A percentile compares a stretch with the other conserved stretches of the same genome.
Conservation (phyloP, 2,888 invertebrate genomes). For the Drosophila ustulata region DNA sequence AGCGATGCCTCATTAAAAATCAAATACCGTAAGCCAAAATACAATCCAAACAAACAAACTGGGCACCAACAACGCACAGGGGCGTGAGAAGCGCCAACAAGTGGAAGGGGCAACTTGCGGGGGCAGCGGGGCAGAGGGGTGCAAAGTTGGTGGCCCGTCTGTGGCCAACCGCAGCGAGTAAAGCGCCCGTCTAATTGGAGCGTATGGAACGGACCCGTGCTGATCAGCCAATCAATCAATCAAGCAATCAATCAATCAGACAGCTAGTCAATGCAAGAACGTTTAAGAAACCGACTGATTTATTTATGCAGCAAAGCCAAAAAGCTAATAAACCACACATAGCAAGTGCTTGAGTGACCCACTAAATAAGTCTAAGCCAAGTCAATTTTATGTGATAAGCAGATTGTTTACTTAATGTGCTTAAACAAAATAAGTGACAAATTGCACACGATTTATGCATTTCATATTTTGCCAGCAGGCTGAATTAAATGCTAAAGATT, state of each 20-base stretch:
- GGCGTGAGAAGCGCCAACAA: conserved; percentile 20
- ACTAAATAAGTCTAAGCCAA: neutral
- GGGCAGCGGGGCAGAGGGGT: neutral
- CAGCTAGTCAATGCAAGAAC: conserved; percentile 34
- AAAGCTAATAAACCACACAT: neutral
- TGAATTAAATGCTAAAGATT: neutral
- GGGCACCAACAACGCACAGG: conserved; percentile 16
- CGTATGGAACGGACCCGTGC: conserved; percentile 24
- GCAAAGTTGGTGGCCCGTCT: conserved; percentile 17
- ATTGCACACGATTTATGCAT: neutral
- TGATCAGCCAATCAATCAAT: conserved; percentile 45
- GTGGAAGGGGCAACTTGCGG: neutral
- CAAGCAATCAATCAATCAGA: conserved; percentile 35
- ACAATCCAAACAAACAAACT: conserved; percentile 30
- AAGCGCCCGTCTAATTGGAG: conserved; percentile 47
- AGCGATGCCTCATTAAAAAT: conserved; percentile 51
- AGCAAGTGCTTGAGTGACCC: neutral
- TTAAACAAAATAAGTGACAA: neutral
- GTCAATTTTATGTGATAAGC: neutral
- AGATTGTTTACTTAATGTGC: neutral
- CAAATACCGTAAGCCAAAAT: conserved; percentile 38
- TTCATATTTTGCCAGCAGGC: neutral
- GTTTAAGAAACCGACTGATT: conserved; percentile 53
- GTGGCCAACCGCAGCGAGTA: conserved; percentile 26
- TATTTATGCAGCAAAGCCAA: conserved; percentile 28